A percentile compares a stretch with the other conserved stretches of the same genome.
phyloP scores from a whole-genome alignment of 2,113 vertebrate genomes.

The Thermophis baileyi region DNA sequence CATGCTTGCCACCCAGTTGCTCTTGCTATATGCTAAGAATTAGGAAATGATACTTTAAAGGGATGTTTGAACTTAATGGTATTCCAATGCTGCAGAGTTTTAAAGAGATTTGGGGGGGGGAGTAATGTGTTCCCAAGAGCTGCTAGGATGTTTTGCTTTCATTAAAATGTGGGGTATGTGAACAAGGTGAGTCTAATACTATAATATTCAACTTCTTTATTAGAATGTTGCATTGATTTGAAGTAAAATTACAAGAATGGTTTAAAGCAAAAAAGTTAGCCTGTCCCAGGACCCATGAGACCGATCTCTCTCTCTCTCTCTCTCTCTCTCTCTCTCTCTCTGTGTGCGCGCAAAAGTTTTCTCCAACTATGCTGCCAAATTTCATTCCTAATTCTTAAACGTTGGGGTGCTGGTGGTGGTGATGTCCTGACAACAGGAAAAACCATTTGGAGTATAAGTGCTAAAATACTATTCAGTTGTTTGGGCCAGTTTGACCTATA shows the following conservation, averaged over 20 bases:
- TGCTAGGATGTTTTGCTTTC: slow-evolving; percentile 71
- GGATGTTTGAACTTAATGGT: slow-evolving; percentile 52
- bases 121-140: slow-evolving; percentile 73
- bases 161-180: not conserved
- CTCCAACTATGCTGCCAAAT: not conserved
- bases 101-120: slow-evolving; percentile 46
- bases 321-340: no score
- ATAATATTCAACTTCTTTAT: not conserved
- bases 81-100: slow-evolving; percentile 74
- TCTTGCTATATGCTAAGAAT: slow-evolving; percentile 31
- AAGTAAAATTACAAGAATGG: not conserved
- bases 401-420: not conserved
- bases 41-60: slow-evolving; percentile 45
- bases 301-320: no score
- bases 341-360: not conserved
- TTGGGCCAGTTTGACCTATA: not conserved
- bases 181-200: not conserved
- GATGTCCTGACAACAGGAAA: not conserved
- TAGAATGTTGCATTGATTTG: not conserved
- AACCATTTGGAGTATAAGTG: not conserved
- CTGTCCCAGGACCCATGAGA: not conserved
- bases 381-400: not conserved
- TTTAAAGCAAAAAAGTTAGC: not conserved
- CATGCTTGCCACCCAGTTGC: slow-evolving; percentile 75
- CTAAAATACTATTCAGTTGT: not conserved